Evolutionary conservation across 2,113 vertebrate genomes (phyloP).

Genomic region (Percopsis transmontana): DNA sequence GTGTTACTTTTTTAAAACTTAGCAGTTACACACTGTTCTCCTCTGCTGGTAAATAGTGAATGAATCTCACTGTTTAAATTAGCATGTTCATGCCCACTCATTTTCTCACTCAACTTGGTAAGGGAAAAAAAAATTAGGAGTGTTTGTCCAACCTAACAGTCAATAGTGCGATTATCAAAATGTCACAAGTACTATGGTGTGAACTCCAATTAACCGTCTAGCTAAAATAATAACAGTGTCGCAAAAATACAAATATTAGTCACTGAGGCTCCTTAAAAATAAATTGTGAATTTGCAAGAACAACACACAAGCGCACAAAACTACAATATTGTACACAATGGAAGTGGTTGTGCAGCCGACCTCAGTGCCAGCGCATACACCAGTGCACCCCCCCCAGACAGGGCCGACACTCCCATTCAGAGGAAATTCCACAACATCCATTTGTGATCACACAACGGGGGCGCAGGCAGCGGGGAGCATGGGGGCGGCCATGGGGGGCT

Average conservation of each 20-base stretch:
- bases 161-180: slow-evolving; percentile 79
- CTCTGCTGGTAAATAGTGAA: slow-evolving; percentile 68
- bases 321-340: no score
- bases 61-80: slow-evolving; percentile 79
- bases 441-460: slow-evolving; percentile 85
- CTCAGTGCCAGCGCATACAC: slow-evolving; percentile 33
- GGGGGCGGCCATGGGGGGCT: not conserved
- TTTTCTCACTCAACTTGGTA: slow-evolving; percentile 78
- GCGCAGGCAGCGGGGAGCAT: not conserved
- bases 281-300: not conserved
- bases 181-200: slow-evolving; percentile 77
- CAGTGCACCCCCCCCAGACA: slow-evolving; percentile 43
- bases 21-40: slow-evolving; percentile 62
- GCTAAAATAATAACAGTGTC: slow-evolving; percentile 55
- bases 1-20: slow-evolving; percentile 45
- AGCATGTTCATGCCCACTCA: slow-evolving; percentile 76
- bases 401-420: slow-evolving; percentile 82
- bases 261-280: slow-evolving; percentile 26
- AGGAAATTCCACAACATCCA: slow-evolving; percentile 95
- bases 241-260: slow-evolving; percentile 41
- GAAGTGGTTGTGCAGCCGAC: no score
- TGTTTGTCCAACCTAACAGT: slow-evolving; percentile 78
- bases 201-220: slow-evolving; percentile 74
- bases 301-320: not conserved
- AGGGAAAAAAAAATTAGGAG: slow-evolving; percentile 52